phyloP scores from a whole-genome alignment of 1,140 invertebrate genomes.

The Spodoptera litura region DNA sequence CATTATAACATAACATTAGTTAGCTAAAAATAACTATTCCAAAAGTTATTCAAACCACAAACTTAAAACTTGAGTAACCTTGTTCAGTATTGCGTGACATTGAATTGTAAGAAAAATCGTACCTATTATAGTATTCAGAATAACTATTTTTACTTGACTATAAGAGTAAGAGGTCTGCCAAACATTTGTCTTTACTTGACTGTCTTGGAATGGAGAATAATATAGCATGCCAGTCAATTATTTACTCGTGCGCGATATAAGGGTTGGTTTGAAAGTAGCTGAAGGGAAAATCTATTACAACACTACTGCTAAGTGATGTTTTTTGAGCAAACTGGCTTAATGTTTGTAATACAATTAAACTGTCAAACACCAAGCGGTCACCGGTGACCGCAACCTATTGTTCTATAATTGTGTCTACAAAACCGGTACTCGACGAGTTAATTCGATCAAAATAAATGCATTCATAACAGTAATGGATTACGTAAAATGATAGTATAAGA shows the following conservation, averaged over 20 bases:
- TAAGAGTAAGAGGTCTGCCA: constrained; percentile 22
- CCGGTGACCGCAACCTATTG: no score
- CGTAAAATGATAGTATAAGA: no score
- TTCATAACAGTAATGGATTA: no score
- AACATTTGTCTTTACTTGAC: constrained; percentile 13
- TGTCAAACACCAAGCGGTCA: no score
- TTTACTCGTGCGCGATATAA: constrained; percentile 1
- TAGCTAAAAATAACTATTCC: not conserved
- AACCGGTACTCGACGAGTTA: no score
- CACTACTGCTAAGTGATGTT: constrained; percentile 1
- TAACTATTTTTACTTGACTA: constrained; percentile 30
- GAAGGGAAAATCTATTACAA: constrained; percentile 18
- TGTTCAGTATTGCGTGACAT: constrained; percentile 32
- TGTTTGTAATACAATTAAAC: no score
- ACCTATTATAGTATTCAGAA: constrained; percentile 32
- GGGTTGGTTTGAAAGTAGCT: constrained; percentile 16
- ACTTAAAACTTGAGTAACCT: constrained; percentile 8
- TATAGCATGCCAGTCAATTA: constrained; percentile 22
- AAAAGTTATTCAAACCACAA: not conserved
- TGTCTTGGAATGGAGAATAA: constrained; percentile 11
- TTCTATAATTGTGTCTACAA: no score
- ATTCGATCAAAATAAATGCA: no score
- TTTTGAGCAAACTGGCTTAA: not conserved
- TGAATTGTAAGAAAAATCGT: constrained; percentile 29
- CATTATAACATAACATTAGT: no score